A percentile compares a stretch with the other conserved stretches of the same genome.
These are phyloP conservation scores for Ctenicera cuprea DNA, from an alignment of 2,888 invertebrate species.

Conservation along the genomic window DNA sequence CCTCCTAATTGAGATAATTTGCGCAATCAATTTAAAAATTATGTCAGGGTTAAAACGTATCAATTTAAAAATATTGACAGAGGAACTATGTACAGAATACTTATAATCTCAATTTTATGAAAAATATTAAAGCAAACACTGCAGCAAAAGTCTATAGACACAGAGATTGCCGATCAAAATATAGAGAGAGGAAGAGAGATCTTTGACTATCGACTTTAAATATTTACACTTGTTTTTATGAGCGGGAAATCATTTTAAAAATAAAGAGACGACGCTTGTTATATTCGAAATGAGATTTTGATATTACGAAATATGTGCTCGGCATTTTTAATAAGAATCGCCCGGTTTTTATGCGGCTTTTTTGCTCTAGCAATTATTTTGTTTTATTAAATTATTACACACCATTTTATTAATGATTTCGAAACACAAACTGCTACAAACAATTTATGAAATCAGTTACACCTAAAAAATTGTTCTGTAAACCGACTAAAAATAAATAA, in stretches of 20 bases:
- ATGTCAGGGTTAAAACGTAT: slow-evolving; percentile 59
- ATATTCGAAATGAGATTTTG: slow-evolving; percentile 61
- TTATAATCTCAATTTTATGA: slow-evolving; percentile 73
- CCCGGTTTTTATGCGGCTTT: neutral
- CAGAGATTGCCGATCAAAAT: slow-evolving; percentile 72
- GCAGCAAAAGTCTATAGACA: slow-evolving; percentile 72
- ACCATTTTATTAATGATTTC: neutral
- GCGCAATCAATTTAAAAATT: slow-evolving; percentile 49
- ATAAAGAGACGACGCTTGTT: slow-evolving; percentile 63
- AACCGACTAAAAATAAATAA: no score
- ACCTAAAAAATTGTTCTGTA: no score
- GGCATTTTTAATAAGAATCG: slow-evolving; percentile 35
- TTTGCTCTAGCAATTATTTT: neutral
- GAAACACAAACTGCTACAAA: no score
- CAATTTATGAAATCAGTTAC: no score
- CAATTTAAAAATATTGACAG: slow-evolving; percentile 70
- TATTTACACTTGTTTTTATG: slow-evolving; percentile 70
- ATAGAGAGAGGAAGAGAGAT: slow-evolving; percentile 67
- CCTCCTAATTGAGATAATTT: slow-evolving; percentile 39
- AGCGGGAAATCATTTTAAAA: slow-evolving; percentile 68
- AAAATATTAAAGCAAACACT: slow-evolving; percentile 72
- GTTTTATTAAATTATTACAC: neutral
- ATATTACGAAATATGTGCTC: slow-evolving; percentile 48
- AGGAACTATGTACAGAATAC: slow-evolving; percentile 69
- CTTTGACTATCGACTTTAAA: slow-evolving; percentile 71